phyloP scores from a whole-genome alignment of 2,113 vertebrate genomes.

The Ptilorrhoa leucosticta region DNA sequence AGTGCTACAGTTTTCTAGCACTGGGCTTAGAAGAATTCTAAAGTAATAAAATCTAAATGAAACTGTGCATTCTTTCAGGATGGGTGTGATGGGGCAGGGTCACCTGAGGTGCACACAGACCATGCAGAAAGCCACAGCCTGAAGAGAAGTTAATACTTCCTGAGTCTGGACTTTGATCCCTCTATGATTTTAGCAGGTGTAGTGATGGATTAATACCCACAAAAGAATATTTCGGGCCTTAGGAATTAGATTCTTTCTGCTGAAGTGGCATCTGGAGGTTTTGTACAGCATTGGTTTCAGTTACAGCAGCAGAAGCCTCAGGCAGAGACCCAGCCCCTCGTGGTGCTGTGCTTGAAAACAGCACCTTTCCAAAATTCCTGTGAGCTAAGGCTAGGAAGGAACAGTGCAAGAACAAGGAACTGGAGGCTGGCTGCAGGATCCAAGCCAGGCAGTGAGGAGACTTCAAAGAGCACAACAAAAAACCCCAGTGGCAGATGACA shows the following conservation, averaged over 20 bases:
- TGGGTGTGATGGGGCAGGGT: not conserved
- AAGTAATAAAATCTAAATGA: not conserved
- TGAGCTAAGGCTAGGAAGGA: not conserved
- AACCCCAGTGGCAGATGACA: not conserved
- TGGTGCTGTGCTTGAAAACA: not conserved
- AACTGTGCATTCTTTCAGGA: not conserved
- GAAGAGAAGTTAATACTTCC: not conserved
- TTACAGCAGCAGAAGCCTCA: not conserved
- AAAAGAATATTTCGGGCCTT: not conserved
- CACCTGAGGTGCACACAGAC: not conserved
- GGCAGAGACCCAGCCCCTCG: not conserved
- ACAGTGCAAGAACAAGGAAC: not conserved
- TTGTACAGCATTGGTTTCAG: not conserved
- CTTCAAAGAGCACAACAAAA: accelerated
- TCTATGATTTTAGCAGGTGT: not conserved
- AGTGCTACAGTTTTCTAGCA: not conserved
- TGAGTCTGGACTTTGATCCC: not conserved
- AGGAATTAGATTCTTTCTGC: not conserved
- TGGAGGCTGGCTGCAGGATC: not conserved
- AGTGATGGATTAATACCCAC: not conserved
- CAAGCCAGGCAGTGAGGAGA: not conserved
- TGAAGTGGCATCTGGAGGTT: not conserved
- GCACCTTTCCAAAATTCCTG: not conserved
- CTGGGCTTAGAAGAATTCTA: not conserved
- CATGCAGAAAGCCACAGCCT: not conserved